Evolutionary conservation across 2,113 vertebrate genomes (phyloP).

Genomic region (Protobothrops mucrosquamatus): DNA sequence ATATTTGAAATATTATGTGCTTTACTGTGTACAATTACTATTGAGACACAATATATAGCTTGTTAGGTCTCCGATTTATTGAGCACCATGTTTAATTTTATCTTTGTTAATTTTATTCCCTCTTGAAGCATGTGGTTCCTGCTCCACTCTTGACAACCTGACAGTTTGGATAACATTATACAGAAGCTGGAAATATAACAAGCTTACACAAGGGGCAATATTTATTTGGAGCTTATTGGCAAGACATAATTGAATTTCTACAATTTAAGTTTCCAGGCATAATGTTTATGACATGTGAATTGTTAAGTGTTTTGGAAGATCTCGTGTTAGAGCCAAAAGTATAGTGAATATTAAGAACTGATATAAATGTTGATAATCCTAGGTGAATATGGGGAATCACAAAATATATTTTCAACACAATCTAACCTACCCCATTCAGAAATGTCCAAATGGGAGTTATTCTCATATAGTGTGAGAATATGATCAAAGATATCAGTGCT

Average conservation of each 20-base stretch:
- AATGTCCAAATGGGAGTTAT: neutral
- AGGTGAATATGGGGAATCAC: neutral
- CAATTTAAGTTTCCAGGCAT: neutral
- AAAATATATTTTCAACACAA: neutral
- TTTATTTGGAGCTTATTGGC: neutral
- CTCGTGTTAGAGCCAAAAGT: neutral
- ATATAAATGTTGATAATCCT: neutral
- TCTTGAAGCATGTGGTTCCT: neutral
- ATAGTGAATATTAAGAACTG: neutral
- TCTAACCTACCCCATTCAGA: neutral
- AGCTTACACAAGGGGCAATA: neutral
- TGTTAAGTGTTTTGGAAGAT: neutral
- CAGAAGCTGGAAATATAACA: neutral
- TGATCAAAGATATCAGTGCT: neutral
- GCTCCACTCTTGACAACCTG: constrained; percentile 16
- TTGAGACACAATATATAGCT: neutral
- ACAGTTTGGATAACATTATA: constrained; percentile 25
- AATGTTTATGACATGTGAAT: neutral
- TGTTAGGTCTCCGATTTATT: constrained; percentile 7
- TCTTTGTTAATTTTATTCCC: constrained; percentile 28
- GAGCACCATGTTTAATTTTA: constrained; percentile 26
- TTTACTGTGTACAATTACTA: neutral
- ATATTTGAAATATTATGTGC: neutral
- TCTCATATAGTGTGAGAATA: neutral
- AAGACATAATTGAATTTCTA: neutral